Evolutionary conservation across 1,140 invertebrate genomes (phyloP).

Genomic region (Telenomus remus): DNA sequence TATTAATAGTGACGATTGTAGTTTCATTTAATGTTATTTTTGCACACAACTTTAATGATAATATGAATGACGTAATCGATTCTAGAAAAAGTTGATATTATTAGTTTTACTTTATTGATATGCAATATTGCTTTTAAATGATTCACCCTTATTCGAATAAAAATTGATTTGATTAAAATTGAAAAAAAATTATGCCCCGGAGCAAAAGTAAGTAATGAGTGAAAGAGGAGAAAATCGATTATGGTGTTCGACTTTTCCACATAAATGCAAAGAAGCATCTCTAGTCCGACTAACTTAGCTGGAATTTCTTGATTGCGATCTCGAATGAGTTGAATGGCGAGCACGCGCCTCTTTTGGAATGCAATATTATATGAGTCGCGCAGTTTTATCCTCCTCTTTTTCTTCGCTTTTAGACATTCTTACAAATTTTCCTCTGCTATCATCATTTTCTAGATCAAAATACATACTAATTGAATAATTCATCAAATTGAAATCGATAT

Average conservation of each 20-base stretch:
- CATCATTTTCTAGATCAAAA: conserved; percentile 4
- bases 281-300: conserved; percentile 30
- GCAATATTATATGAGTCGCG: conserved; percentile 63
- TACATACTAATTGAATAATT: neutral
- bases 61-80: too few species aligned
- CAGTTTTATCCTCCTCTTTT: conserved; percentile 27
- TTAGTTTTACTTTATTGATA: too few species aligned
- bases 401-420: conserved; percentile 23
- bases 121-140: too few species aligned
- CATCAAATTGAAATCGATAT: conserved; percentile 5
- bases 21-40: too few species aligned
- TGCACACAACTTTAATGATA: too few species aligned
- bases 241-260: conserved; percentile 34
- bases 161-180: too few species aligned
- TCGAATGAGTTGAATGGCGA: conserved; percentile 42
- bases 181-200: too few species aligned
- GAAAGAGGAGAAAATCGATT: conserved; percentile 22
- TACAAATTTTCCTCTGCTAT: conserved; percentile 1
- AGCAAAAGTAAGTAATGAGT: conserved; percentile 11
- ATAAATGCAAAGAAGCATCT: conserved; percentile 40
- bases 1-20: too few species aligned
- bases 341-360: conserved; percentile 63
- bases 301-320: conserved; percentile 72
- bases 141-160: too few species aligned
- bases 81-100: too few species aligned